phyloP scores from a whole-genome alignment of 2,113 vertebrate species.

The Oplegnathus fasciatus region DNA sequence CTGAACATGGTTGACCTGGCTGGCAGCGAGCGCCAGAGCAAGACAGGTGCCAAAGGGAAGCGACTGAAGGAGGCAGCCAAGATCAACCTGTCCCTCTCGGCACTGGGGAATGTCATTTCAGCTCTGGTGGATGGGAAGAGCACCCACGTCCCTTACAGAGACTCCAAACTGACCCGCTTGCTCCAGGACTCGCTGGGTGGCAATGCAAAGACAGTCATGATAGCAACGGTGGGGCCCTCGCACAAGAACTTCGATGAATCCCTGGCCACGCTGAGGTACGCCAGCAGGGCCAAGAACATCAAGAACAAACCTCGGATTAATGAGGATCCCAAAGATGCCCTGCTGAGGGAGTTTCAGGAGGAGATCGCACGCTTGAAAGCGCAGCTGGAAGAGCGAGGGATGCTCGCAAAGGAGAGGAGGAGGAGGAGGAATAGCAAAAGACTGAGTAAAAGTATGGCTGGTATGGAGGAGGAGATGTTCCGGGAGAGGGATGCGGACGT shows the following conservation, averaged over 20 bases:
- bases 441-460: constrained; percentile 76
- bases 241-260: constrained; percentile 92
- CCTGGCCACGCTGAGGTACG: constrained; percentile 93
- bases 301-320: constrained; percentile 97
- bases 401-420: constrained; percentile 91
- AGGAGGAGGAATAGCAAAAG: constrained; percentile 88
- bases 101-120: constrained; percentile 97
- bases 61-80: constrained; percentile 95
- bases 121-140: constrained; percentile 92
- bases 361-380: constrained; percentile 94
- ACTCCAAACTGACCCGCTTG: constrained; percentile 97
- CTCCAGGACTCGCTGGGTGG: constrained; percentile 97
- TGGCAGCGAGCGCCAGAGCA: constrained; percentile 95
- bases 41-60: constrained; percentile 87
- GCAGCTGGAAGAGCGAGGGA: constrained; percentile 92
- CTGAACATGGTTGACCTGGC: constrained; percentile 98
- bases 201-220: constrained; percentile 96
- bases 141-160: constrained; percentile 95
- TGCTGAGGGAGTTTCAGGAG: constrained; percentile 95
- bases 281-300: constrained; percentile 97
- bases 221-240: constrained; percentile 94
- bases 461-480: constrained; percentile 75
- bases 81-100: constrained; percentile 96
- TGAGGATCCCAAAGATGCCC: constrained; percentile 96
- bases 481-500: constrained; percentile 78